These are phyloP conservation scores for Choloepus didactylus DNA, from an alignment of 2,797 vertebrate species.

Conservation along the genomic window DNA sequence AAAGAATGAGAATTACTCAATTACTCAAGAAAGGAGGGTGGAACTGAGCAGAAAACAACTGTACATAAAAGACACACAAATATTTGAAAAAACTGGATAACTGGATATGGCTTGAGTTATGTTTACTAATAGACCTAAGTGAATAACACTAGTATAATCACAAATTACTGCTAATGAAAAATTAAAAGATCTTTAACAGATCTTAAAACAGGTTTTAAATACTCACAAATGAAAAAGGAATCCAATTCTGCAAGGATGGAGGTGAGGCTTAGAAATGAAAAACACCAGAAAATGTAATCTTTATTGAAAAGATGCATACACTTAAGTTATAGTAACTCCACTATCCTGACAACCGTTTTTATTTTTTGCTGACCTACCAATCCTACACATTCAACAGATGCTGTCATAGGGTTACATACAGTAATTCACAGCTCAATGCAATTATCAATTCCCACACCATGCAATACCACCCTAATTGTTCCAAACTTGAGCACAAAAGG, in stretches of 20 bases:
- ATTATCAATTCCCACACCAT: not conserved
- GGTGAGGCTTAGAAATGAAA: not conserved
- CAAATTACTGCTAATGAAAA: slow-evolving; percentile 21
- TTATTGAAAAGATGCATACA: slow-evolving; percentile 45
- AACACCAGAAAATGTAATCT: not conserved
- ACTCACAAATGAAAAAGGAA: not conserved
- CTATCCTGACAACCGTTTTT: not conserved
- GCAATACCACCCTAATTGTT: not conserved
- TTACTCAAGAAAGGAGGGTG: not conserved
- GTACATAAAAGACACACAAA: not conserved
- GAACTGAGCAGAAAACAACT: not conserved
- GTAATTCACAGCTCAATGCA: not conserved
- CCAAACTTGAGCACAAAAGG: slow-evolving; percentile 14
- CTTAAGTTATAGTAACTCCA: not conserved
- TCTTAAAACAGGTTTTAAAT: not conserved
- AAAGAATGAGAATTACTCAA: slow-evolving; percentile 44
- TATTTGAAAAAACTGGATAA: not conserved
- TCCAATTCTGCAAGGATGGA: not conserved
- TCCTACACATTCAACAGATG: not conserved
- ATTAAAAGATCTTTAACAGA: slow-evolving; percentile 11
- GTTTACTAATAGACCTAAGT: not conserved
- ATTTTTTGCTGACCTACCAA: not conserved
- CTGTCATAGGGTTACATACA: not conserved
- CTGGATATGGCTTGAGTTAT: not conserved
- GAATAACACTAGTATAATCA: not conserved